phyloP scores from a whole-genome alignment of 2,113 vertebrate species.

The Gambusia affinis region DNA sequence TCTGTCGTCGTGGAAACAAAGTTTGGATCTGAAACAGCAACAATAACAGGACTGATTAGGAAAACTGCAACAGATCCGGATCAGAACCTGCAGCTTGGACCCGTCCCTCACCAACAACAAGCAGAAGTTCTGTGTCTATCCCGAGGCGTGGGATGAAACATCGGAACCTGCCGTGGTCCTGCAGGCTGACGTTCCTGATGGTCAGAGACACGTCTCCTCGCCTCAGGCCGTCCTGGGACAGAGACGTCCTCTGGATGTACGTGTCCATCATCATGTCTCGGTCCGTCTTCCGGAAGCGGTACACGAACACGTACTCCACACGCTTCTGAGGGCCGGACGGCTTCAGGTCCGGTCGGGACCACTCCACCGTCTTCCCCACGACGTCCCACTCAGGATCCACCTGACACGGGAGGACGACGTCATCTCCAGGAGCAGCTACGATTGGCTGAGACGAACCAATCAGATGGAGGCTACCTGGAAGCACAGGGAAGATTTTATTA shows the following conservation, averaged over 20 bases:
- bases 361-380: constrained; percentile 6
- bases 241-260: constrained; percentile 11
- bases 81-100: neutral
- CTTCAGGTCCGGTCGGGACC: constrained; percentile 24
- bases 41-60: neutral
- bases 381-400: accelerated
- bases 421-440: accelerated
- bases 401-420: constrained; percentile 36
- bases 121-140: accelerated
- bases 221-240: neutral
- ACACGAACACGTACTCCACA: constrained; percentile 17
- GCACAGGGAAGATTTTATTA: neutral
- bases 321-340: accelerated
- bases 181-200: constrained; percentile 13
- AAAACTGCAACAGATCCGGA: too few relatives aligned
- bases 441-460: neutral
- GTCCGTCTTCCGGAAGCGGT: neutral
- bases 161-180: constrained; percentile 15
- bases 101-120: constrained; percentile 35
- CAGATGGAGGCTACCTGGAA: neutral
- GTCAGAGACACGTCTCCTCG: constrained; percentile 32
- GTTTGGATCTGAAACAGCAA: neutral
- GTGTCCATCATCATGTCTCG: constrained; percentile 1
- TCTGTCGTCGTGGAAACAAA: neutral
- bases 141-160: constrained; percentile 29